Conservation (phyloP, 2,113 vertebrate species). For the Oryzias melastigma region DNA sequence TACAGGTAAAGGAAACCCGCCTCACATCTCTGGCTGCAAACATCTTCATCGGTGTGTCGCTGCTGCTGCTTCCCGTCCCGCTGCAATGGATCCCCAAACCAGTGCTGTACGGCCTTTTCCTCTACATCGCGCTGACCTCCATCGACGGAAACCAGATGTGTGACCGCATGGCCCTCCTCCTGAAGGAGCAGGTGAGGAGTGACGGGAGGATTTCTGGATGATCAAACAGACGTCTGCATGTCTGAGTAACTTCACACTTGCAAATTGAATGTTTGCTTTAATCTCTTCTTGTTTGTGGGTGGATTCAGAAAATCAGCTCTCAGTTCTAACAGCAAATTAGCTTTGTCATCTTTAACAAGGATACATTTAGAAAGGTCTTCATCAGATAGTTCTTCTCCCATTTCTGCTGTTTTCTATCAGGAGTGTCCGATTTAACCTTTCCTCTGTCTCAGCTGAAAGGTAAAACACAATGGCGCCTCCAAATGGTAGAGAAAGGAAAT, state of each 20-base stretch:
- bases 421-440: slow-evolving; percentile 60
- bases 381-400: neutral
- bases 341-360: neutral
- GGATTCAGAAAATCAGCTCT: slow-evolving; percentile 5
- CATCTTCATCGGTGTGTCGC: slow-evolving; percentile 90
- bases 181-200: slow-evolving; percentile 91
- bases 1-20: slow-evolving; percentile 93
- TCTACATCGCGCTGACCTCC: slow-evolving; percentile 96
- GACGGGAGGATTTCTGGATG: slow-evolving; percentile 3
- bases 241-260: slow-evolving; percentile 17
- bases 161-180: slow-evolving; percentile 91
- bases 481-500: slow-evolving; percentile 20
- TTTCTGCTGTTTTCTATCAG: neutral
- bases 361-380: neutral
- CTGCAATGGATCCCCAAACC: slow-evolving; percentile 98
- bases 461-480: slow-evolving; percentile 42
- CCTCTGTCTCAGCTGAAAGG: slow-evolving; percentile 7
- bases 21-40: slow-evolving; percentile 90
- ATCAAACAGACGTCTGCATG: slow-evolving; percentile 43
- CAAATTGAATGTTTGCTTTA: slow-evolving; percentile 25
- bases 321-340: neutral
- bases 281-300: slow-evolving; percentile 68
- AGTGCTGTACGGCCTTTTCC: slow-evolving; percentile 94
- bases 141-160: slow-evolving; percentile 97
- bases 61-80: slow-evolving; percentile 90